Evolutionary conservation across 2,113 vertebrate genomes (phyloP).

Genomic region (Pseudolaguvia tuberculata): DNA sequence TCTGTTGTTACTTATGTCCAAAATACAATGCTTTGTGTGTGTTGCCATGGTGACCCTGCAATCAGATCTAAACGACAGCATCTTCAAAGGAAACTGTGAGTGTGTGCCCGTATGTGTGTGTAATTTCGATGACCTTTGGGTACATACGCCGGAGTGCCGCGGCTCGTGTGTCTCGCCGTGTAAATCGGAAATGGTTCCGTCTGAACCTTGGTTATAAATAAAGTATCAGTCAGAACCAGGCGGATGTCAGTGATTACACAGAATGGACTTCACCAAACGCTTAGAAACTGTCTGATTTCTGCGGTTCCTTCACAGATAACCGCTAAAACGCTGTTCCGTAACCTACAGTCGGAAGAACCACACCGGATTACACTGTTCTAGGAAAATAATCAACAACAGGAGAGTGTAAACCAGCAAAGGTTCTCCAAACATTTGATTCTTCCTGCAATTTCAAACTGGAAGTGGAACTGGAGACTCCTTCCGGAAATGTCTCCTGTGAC

Average conservation of each 20-base stretch:
- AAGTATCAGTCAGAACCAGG: conserved; percentile 10
- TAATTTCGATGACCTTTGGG: conserved; percentile 12
- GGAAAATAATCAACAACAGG: too few species aligned
- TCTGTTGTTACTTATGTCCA: conserved; percentile 87
- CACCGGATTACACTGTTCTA: too few species aligned
- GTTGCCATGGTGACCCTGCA: conserved; percentile 74
- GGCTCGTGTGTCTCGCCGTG: neutral
- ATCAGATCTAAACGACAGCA: conserved; percentile 63
- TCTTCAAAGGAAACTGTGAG: conserved; percentile 61
- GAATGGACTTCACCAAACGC: neutral
- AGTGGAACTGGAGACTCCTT: conserved; percentile 17
- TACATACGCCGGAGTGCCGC: neutral
- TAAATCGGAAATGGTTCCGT: conserved; percentile 17
- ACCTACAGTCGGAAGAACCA: too few species aligned
- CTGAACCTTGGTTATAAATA: conserved; percentile 9
- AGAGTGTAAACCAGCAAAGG: too few species aligned
- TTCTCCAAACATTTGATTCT: too few species aligned
- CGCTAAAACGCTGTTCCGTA: too few species aligned
- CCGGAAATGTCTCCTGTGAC: neutral
- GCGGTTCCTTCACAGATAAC: too few species aligned
- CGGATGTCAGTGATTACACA: conserved; percentile 43
- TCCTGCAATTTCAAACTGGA: too few species aligned
- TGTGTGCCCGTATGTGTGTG: neutral
- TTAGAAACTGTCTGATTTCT: neutral
- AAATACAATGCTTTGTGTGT: conserved; percentile 73